These are phyloP conservation scores for Psilanteris sp. DNA, from an alignment of 1,140 invertebrate genomes.

Conservation along the genomic window DNA sequence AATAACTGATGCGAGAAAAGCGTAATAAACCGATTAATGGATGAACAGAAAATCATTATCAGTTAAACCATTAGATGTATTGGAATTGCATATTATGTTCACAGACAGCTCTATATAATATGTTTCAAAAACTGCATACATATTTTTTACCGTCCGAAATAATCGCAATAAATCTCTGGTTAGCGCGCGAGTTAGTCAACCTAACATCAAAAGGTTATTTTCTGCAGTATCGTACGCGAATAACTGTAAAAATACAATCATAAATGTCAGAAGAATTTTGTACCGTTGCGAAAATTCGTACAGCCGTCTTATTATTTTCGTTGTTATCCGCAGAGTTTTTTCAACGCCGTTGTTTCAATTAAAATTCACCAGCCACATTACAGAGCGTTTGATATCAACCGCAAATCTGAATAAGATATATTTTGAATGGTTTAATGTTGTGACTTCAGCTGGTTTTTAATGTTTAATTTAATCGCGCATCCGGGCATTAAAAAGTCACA, in stretches of 20 bases:
- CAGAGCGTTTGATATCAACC: neutral
- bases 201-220: conserved; percentile 42
- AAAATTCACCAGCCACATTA: neutral
- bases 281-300: conserved; percentile 28
- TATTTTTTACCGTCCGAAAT: conserved; percentile 15
- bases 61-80: too few relatives aligned
- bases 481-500: neutral
- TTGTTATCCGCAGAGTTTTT: conserved; percentile 1
- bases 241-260: conserved; percentile 38
- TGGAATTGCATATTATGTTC: too few relatives aligned
- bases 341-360: neutral
- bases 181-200: conserved; percentile 14
- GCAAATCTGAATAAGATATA: neutral
- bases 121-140: too few relatives aligned
- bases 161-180: neutral
- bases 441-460: neutral
- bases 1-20: too few relatives aligned
- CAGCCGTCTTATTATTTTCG: conserved; percentile 14
- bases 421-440: neutral
- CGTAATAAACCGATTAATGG: too few relatives aligned
- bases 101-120: too few relatives aligned
- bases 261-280: conserved; percentile 45
- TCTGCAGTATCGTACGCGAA: conserved; percentile 22
- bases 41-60: too few relatives aligned
- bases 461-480: neutral